Percentiles rank a stretch among this genome's conserved stretches.
phyloP scores from a whole-genome alignment of 2,797 vertebrate species.

The Gouania willdenowi region DNA sequence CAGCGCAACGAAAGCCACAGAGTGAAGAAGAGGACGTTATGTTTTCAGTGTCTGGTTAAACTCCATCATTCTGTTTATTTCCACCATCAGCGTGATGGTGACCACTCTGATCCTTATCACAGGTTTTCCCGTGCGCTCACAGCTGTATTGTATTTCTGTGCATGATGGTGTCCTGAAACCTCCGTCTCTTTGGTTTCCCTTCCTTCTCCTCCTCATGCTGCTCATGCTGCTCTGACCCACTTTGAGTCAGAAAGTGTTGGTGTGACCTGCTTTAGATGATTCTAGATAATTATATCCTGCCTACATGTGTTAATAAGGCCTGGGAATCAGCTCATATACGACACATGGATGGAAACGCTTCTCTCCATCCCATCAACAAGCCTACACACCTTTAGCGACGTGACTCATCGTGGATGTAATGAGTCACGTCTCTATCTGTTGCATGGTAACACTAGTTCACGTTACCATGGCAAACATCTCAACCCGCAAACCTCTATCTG shows the following conservation, averaged over 20 bases:
- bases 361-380: slow-evolving; percentile 33
- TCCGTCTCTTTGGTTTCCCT: background rate
- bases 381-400: slow-evolving; percentile 39
- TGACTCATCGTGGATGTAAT: slow-evolving; percentile 44
- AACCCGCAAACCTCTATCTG: background rate
- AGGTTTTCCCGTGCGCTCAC: background rate
- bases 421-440: slow-evolving; percentile 28
- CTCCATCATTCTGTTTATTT: too few species aligned
- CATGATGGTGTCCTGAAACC: slow-evolving; percentile 14
- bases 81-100: too few species aligned
- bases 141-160: background rate
- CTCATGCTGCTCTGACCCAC: slow-evolving; percentile 67
- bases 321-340: slow-evolving; percentile 53
- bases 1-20: too few species aligned
- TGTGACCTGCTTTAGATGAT: slow-evolving; percentile 76
- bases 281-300: slow-evolving; percentile 74
- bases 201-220: background rate
- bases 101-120: too few species aligned
- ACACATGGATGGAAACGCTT: slow-evolving; percentile 8
- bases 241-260: slow-evolving; percentile 60
- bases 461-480: slow-evolving; percentile 18
- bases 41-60: too few species aligned
- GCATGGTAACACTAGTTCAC: slow-evolving; percentile 23
- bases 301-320: slow-evolving; percentile 61
- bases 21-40: too few species aligned